Evolutionary conservation across 2,113 vertebrate species (phyloP), one percentile per base, ranked within the genome.

Genomic region (Ochotona curzoniae): DNA sequence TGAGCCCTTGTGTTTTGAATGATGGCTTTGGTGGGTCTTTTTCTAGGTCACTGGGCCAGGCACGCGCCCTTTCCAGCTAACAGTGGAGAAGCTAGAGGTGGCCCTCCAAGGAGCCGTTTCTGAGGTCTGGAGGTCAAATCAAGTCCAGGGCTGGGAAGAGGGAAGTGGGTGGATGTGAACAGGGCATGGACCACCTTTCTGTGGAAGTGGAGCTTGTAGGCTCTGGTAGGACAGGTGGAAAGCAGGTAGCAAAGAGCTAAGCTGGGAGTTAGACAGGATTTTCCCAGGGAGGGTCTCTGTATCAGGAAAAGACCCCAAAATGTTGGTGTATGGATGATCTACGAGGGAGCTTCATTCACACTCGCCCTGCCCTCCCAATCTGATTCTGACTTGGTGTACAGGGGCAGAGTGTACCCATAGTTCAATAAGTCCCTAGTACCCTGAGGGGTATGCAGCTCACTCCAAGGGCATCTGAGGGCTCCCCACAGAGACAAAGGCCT

Each of bases 11-110:
- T 76, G 75, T 63, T 44, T 80, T 83, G 86, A 9, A 38, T 54
- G 14, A 25, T 83, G 54, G 38, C 8, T 54, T 25, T 26, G 54
- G 10, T 91, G 80, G 78, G 0, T 98, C 21, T 87, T 89, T 76
- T 95, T 95, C 73, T 74, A 99, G 99, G 95, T 98, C 23, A 98
- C 98, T 64, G 98, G 97, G 64, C 96, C 97, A 80, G 98, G 97
- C 70, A 97, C 98, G 26, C 98, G 97, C 23, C 99, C 99, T 7
- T 99, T 99, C 97, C 99, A 98, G 76, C 99, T 99, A 47, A 99
- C 99, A 0, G 99, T 99, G 70, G 98, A 97, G 91, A 99, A 99
- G 97, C 97, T 99, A 95, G 99, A 99, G 95, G 97, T 97, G 90
- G 98, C 98, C 87, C 96, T 99, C 78, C 96, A 98, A 93, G 98